Evolutionary conservation across 2,797 vertebrate genomes (phyloP).

Genomic region (Apogon hyalosoma): DNA sequence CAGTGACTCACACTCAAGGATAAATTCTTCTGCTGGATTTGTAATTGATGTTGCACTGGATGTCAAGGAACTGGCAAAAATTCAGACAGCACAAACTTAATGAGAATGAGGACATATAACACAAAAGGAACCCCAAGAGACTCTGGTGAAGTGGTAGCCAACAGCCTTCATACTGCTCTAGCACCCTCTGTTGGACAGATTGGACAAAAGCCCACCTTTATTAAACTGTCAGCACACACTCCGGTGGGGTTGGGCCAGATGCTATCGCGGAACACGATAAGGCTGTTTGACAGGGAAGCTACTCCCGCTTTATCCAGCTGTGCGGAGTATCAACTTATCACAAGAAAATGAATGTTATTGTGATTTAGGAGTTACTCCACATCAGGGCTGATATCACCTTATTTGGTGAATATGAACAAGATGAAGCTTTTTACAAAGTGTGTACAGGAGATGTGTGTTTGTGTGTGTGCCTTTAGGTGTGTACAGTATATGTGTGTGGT

Average conservation of each 20-base stretch:
- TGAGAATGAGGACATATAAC: not conserved
- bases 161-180: conserved; percentile 46
- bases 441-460: not conserved
- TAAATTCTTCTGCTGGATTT: not conserved
- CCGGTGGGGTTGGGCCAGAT: conserved; percentile 15
- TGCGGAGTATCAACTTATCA: conserved; percentile 29
- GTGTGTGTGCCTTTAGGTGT: conserved; percentile 1
- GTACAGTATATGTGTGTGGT: conserved; percentile 22
- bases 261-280: conserved; percentile 32
- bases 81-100: not conserved
- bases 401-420: conserved; percentile 19
- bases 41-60: not conserved
- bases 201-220: conserved; percentile 32
- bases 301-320: conserved; percentile 24
- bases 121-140: conserved; percentile 12
- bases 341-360: conserved; percentile 13
- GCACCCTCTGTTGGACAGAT: conserved; percentile 78
- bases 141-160: conserved; percentile 16
- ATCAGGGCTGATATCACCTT: conserved; percentile 2
- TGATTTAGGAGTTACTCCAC: conserved; percentile 19
- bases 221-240: not conserved
- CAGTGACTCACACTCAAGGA: conserved; percentile 9
- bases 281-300: conserved; percentile 40
- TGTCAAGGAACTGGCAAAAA: not conserved
- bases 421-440: conserved; percentile 18